Evolutionary conservation across 2,888 invertebrate genomes (phyloP).

Genomic region (Diaphora mendica): DNA sequence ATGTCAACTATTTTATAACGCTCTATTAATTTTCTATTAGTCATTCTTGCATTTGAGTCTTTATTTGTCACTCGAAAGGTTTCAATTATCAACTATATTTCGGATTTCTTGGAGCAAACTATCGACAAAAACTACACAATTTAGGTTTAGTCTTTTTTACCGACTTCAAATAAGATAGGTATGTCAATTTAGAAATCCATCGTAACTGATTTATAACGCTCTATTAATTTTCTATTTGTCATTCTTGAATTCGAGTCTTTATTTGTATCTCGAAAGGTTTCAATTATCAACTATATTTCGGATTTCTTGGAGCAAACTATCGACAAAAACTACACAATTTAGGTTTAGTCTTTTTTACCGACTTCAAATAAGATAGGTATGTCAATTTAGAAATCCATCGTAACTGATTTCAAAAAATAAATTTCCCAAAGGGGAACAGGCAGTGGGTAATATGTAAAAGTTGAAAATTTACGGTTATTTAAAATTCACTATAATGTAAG

Average conservation of each 20-base stretch:
- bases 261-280: conserved; percentile 20
- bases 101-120: neutral
- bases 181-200: too few species aligned
- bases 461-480: neutral
- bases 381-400: too few species aligned
- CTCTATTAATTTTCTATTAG: conserved; percentile 77
- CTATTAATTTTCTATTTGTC: conserved; percentile 76
- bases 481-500: too few species aligned
- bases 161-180: neutral
- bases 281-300: conserved; percentile 11
- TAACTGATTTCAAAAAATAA: neutral
- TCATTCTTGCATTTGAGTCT: conserved; percentile 58
- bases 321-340: neutral
- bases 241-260: conserved; percentile 55
- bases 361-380: neutral
- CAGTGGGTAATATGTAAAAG: too few species aligned
- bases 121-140: neutral
- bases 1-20: conserved; percentile 62
- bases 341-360: neutral
- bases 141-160: neutral
- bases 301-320: neutral
- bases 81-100: conserved; percentile 15
- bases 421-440: too few species aligned
- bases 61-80: conserved; percentile 19
- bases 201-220: conserved; percentile 57